phyloP scores from a whole-genome alignment of 2,888 invertebrate species.

The Altica lythri region DNA sequence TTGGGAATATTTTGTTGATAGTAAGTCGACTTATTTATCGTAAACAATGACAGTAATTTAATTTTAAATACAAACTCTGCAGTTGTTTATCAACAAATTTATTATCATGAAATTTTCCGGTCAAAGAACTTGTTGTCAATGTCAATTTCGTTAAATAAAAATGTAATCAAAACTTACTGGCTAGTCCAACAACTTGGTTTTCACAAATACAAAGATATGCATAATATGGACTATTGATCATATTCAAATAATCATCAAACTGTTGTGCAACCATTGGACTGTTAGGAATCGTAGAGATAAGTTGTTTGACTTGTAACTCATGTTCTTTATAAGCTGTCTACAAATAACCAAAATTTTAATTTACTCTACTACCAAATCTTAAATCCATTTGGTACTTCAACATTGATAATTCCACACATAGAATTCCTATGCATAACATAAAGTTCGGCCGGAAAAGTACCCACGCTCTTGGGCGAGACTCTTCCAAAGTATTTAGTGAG shows the following conservation, averaged over 20 bases:
- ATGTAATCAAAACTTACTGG: too few relatives aligned
- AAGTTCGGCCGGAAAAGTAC: conserved; percentile 56
- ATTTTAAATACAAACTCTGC: too few relatives aligned
- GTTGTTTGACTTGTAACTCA: conserved; percentile 36
- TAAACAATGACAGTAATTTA: too few relatives aligned
- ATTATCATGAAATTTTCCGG: too few relatives aligned
- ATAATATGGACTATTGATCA: conserved; percentile 32
- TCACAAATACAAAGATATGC: conserved; percentile 44
- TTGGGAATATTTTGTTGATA: too few relatives aligned
- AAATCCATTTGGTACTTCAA: conserved; percentile 24
- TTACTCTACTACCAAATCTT: not conserved
- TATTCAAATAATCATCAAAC: conserved; percentile 37
- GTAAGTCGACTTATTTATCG: too few relatives aligned
- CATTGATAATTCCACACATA: conserved; percentile 36
- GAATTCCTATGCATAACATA: conserved; percentile 56
- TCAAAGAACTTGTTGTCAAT: too few relatives aligned
- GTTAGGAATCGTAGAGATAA: conserved; percentile 41
- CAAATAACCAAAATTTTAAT: conserved; percentile 31
- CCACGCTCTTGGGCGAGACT: conserved; percentile 50
- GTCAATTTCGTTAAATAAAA: too few relatives aligned
- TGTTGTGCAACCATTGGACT: conserved; percentile 35
- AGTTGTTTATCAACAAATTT: too few relatives aligned
- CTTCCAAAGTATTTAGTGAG: conserved; percentile 35
- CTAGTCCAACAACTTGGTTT: conserved; percentile 45
- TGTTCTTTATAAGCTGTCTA: conserved; percentile 37